Evolutionary conservation across 2,113 vertebrate genomes (phyloP).

Genomic region (Tenrec ecaudatus): DNA sequence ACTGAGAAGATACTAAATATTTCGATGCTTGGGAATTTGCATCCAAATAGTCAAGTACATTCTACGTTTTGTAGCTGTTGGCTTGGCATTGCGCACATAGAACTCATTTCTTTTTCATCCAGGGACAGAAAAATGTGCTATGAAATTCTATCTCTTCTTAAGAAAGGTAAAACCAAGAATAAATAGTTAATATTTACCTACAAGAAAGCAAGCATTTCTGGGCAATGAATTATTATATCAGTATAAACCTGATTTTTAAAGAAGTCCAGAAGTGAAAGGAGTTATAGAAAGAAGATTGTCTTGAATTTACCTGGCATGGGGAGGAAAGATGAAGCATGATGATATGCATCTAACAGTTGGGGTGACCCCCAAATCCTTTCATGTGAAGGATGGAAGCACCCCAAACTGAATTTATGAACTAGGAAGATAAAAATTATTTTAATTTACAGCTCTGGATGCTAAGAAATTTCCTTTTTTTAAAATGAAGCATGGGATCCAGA

Average conservation of each 20-base stretch:
- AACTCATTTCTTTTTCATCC: conserved; percentile 17
- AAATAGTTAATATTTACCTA: conserved; percentile 73
- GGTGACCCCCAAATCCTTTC: not conserved
- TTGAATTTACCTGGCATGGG: conserved; percentile 43
- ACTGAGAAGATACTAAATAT: not conserved
- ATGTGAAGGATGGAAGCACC: not conserved
- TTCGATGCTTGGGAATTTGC: not conserved
- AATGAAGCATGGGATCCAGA: not conserved
- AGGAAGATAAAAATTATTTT: conserved; percentile 11
- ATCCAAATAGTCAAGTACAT: not conserved
- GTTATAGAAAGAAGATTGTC: conserved; percentile 48
- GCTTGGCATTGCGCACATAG: not conserved
- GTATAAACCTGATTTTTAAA: conserved; percentile 36
- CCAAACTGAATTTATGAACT: not conserved
- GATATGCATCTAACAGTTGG: not conserved
- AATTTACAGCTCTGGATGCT: not conserved
- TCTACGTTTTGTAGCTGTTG: not conserved
- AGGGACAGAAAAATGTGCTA: not conserved
- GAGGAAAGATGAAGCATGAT: not conserved
- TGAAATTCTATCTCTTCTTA: conserved; percentile 20
- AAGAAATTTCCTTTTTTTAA: not conserved
- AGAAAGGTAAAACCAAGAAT: conserved; percentile 58
- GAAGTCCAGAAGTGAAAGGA: not conserved
- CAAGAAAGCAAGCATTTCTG: conserved; percentile 56
- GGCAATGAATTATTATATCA: conserved; percentile 54